Evolutionary conservation across 2,113 vertebrate species (phyloP).

Genomic region (Hyperoodon ampullatus): DNA sequence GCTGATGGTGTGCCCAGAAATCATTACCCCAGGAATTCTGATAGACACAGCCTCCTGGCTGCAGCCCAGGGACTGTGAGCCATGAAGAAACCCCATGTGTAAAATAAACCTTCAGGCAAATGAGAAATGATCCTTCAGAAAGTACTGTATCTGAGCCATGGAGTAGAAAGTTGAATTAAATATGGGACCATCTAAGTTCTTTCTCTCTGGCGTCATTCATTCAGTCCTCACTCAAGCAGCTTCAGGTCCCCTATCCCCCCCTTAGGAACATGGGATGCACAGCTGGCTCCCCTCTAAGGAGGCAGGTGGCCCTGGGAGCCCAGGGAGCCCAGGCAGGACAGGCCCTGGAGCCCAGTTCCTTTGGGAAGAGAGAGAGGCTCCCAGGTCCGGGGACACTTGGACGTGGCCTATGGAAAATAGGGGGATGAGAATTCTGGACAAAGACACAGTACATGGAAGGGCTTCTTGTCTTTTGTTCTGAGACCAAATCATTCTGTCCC

Average conservation of each 20-base stretch:
- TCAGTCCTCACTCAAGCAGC: background rate
- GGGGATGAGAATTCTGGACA: background rate
- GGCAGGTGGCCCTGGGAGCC: background rate
- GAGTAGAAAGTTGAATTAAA: background rate
- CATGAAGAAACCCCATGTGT: background rate
- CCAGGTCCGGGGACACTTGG: background rate
- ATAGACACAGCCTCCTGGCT: background rate
- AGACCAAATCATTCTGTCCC: background rate
- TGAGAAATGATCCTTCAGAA: constrained; percentile 12
- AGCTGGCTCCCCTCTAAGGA: background rate
- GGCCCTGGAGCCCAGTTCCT: background rate
- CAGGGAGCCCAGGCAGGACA: background rate
- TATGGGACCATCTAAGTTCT: background rate
- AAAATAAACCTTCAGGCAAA: constrained; percentile 43
- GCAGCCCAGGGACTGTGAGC: constrained; percentile 46
- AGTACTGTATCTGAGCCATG: background rate
- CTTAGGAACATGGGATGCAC: background rate
- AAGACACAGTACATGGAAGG: no score
- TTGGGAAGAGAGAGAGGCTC: background rate
- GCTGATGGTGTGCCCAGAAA: background rate
- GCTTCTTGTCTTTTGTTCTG: background rate
- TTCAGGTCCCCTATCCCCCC: background rate
- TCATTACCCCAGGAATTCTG: background rate
- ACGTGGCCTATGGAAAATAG: background rate
- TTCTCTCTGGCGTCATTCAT: background rate